Conservation (phyloP, 2,113 vertebrate species). For the Crocuta crocuta region DNA sequence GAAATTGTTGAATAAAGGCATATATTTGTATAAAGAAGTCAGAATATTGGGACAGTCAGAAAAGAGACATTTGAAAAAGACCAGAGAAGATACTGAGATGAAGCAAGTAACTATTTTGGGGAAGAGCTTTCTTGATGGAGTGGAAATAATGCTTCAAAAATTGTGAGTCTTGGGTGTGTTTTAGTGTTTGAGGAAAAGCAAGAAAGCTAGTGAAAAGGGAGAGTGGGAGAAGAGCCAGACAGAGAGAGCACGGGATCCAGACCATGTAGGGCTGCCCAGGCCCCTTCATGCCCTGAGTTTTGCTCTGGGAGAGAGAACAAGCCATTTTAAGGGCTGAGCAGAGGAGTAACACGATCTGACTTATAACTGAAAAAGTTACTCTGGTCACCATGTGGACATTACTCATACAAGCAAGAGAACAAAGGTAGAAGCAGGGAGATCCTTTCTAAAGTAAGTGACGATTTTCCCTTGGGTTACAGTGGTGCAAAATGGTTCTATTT, state of each 20-base stretch:
- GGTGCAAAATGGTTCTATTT: background rate
- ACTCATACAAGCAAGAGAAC: background rate
- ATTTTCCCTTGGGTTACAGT: background rate
- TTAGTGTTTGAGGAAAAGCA: background rate
- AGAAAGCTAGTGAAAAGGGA: background rate
- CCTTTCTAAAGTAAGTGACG: background rate
- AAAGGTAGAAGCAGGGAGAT: background rate
- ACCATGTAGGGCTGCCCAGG: too few relatives aligned
- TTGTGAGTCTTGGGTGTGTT: background rate
- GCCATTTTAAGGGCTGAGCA: background rate
- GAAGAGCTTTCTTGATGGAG: background rate
- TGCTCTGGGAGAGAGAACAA: background rate
- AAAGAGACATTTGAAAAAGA: background rate
- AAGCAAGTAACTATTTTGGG: background rate
- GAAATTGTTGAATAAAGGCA: background rate
- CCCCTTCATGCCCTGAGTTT: fast-evolving
- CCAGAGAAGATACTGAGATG: background rate
- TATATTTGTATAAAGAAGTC: background rate
- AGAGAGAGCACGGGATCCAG: background rate
- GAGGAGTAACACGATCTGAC: background rate
- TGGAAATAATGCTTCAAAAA: background rate
- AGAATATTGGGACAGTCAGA: background rate
- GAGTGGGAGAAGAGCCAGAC: too few relatives aligned
- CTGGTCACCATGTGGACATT: background rate
- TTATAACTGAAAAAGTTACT: background rate